These are phyloP conservation scores for Orientallactaga bullata DNA, from an alignment of 2,113 vertebrate genomes.

Conservation along the genomic window DNA sequence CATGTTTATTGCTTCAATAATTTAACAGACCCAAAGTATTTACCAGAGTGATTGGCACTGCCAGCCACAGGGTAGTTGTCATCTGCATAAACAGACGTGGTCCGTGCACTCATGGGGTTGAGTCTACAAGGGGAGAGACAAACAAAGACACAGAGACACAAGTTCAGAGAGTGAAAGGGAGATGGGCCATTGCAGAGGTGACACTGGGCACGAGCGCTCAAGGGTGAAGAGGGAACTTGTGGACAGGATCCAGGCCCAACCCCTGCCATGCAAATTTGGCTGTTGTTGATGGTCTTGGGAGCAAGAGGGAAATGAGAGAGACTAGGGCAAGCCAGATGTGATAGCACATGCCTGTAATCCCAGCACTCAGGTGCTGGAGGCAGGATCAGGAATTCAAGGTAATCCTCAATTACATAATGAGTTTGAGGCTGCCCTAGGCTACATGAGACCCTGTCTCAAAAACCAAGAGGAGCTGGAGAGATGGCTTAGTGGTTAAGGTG, in stretches of 20 bases:
- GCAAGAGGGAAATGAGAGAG: background rate
- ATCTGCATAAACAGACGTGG: background rate
- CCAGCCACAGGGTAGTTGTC: background rate
- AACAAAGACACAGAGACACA: background rate
- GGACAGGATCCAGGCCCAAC: background rate
- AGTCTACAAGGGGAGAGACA: background rate
- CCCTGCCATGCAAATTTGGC: fast-evolving
- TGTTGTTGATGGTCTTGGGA: background rate
- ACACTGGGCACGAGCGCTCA: background rate
- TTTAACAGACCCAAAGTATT: background rate
- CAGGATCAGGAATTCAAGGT: too few species aligned
- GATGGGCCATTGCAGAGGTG: background rate
- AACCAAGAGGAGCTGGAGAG: too few species aligned
- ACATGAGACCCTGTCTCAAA: too few species aligned
- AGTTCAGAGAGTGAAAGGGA: too few species aligned
- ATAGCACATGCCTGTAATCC: too few species aligned
- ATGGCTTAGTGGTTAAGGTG: too few species aligned
- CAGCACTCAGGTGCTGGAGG: too few species aligned
- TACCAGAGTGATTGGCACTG: background rate
- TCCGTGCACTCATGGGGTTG: background rate
- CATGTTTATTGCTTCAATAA: background rate
- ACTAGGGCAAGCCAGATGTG: too few species aligned
- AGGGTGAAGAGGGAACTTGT: background rate
- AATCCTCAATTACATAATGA: too few species aligned
- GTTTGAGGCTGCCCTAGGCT: too few species aligned